Evolutionary conservation across 2,888 invertebrate species (phyloP), one percentile per base, ranked within the genome.

Genomic region (Selenia dentaria): DNA sequence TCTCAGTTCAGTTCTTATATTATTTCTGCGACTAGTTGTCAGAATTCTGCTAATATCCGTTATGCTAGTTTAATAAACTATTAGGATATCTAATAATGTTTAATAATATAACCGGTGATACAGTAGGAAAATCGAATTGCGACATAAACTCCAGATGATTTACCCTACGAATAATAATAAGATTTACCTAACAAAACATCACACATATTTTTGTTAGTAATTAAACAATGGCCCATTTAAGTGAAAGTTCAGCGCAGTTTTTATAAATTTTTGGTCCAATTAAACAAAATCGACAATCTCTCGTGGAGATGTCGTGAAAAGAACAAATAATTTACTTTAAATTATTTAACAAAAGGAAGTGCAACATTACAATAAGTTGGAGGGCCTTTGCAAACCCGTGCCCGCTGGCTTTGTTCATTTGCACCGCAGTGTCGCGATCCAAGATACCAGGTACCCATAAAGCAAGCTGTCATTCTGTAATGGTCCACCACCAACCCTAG

Each of bases 391-490:
- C 34, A 14, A 29, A 13, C 41, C 16, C 31, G 40, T 36, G 20
- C 42, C 37, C 49, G 53, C 49, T 45, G 14, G 34, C 46, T 51
- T 36, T 44, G 41, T 41, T 47, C 12, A 29, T 33, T 51, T 45
- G 38, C 41, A 50, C 12, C 12, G 6, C 55, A 27, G 57, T 53
- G 35, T 69, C 69, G 72, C 73, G 85, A 86, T 84, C 76, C 62
- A 67, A 70, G 85, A 86, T 86, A 85, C 68, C 57, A 64, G 52
- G 57, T 55, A 62, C 62, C 77, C 76, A 83, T 85, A 85, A 85
- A 85, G 64, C 67, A 79, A 66, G 65, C 73, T 82, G 80, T 81
- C 79, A 68, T 72, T 74, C 62, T 36, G 24, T 73, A 71, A 75
- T 70, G 35, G 31, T 45, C 27, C 45, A 36, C 46, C 44, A 37